Base-by-base conservation (phyloP, 2,888 invertebrate genomes). In the Busseola fusca region DNA sequence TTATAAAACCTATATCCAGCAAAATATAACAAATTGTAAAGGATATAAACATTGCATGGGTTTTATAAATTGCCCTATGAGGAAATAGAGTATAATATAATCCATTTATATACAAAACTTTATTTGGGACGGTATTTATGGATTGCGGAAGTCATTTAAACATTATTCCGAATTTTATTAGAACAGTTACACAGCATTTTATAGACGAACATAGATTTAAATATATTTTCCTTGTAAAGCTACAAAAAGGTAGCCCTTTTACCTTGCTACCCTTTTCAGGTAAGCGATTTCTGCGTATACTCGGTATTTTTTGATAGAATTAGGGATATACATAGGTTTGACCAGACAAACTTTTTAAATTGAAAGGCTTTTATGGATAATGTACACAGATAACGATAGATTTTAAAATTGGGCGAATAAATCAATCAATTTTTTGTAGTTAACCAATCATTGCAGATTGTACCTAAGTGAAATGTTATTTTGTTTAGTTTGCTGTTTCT, bases 21-120 rank as follows among this genome's bases (percentile, higher is more conserved):
- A 52, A 40, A 30, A 68, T 58, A 50, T 10, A 7, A 56, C 6
- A 54, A 45, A 64, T 66, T 67, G 40, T 59, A 54, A 30, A 10
- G 34, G 25, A 52, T 48, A 2, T 45, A 18, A 4, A 4, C 54
- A 50, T 56, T 64, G 3, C 10, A 27, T 21, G 63, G 59, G 1
- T 21, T 50, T 57, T 0, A 27, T 52, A 48, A 48, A 48, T 48
- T 25, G 0, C 5, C 1, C 3, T n/a, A 56, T 56, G 25, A 34
- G 42, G 21, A 56, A 54, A 52, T 30, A 52, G 2, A 27, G 0
- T 10, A 4, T 56, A 18, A 45, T 45, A 21, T 45, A 50, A 34
- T 12, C 25, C 34, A 50, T 27, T 65, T 6, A 50, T 50, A 0
- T 21, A 18, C 0, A 30, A 1, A 18, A 27, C 1, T 30, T 30